phyloP scores from a whole-genome alignment of 64 coral and sea anemone species.

The Anthopleura sola region DNA sequence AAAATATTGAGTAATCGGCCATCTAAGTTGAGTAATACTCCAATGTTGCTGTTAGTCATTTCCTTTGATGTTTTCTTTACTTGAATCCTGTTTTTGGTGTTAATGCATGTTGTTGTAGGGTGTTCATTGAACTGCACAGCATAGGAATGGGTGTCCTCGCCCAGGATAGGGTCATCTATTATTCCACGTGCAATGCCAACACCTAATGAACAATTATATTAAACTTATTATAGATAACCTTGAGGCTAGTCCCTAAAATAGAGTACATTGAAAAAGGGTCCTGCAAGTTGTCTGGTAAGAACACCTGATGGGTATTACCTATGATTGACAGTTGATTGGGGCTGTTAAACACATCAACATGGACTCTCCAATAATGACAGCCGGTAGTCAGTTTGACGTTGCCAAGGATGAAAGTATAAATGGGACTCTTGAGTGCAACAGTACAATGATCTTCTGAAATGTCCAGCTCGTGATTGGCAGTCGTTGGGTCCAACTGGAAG shows the following conservation, averaged over 20 bases:
- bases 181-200: constrained; percentile 62
- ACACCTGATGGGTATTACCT: constrained; percentile 19
- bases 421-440: constrained; percentile 78
- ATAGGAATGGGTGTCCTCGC: constrained; percentile 74
- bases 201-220: constrained; percentile 20
- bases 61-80: constrained; percentile 53
- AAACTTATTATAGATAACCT: not conserved
- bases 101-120: constrained; percentile 60
- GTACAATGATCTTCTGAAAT: constrained; percentile 63
- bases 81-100: constrained; percentile 83
- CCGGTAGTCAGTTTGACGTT: constrained; percentile 71
- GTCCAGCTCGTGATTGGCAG: constrained; percentile 77
- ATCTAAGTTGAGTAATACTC: constrained; percentile 80
- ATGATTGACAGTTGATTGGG: constrained; percentile 82
- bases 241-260: not conserved
- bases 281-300: too few species aligned
- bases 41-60: constrained; percentile 67
- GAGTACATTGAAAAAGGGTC: too few species aligned
- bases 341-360: constrained; percentile 85
- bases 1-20: constrained; percentile 71
- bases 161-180: constrained; percentile 79
- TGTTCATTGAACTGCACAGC: constrained; percentile 87
- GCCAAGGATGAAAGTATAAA: constrained; percentile 81
- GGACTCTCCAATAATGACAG: constrained; percentile 90
- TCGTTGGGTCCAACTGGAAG: constrained; percentile 74